Evolutionary conservation across 2,797 vertebrate genomes (phyloP), one percentile per base, ranked within the genome.

Genomic region (Sternarchorhynchus goeldii): DNA sequence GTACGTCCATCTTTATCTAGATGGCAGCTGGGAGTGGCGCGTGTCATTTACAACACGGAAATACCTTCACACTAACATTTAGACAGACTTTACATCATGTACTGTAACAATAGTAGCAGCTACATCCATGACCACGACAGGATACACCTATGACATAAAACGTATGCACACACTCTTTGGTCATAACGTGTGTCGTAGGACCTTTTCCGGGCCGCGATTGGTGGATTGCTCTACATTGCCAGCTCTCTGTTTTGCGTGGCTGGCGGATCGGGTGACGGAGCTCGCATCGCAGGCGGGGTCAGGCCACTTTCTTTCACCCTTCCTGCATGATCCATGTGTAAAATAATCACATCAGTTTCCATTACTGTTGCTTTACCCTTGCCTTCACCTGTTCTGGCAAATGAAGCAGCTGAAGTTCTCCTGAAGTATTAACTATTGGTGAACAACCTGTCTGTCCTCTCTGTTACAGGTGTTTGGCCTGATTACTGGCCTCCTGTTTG

Each of bases 231-330:
- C 29, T 94, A 91, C 90, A 5, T 93, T 80, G 92, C 93, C 87
- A 92, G 88, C 2, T 92, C 92, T 72, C 87, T 94, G 72, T 63
- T 93, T 78, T 89, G 90, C 57, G 72, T 94, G 72, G 89, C 91
- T 12, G 16, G 86, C 55, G 88, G 89, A 64, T 0, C 21, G 0
- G 45, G 85, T 0, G 92, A 94, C 2, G 88, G 90, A 2, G 88
- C 92, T 12, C 64, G 77, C 2, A 91, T 94, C 0, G 91, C 91
- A 53, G 93, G 91, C 59, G 93, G 93, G 89, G 93, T 94, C 21
- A 72, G 93, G 89, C 18, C 25, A 69, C 45, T 16, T 60, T 45
- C 29, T 62, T 14, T 50, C 45, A 12, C 45, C 45, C 10, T 50
- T 4, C 45, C 12, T 12, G 14, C 12, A 50, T 12, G 2, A 14